These are phyloP conservation scores for Zophobas morio DNA, from an alignment of 1,140 invertebrate species.

Conservation along the genomic window DNA sequence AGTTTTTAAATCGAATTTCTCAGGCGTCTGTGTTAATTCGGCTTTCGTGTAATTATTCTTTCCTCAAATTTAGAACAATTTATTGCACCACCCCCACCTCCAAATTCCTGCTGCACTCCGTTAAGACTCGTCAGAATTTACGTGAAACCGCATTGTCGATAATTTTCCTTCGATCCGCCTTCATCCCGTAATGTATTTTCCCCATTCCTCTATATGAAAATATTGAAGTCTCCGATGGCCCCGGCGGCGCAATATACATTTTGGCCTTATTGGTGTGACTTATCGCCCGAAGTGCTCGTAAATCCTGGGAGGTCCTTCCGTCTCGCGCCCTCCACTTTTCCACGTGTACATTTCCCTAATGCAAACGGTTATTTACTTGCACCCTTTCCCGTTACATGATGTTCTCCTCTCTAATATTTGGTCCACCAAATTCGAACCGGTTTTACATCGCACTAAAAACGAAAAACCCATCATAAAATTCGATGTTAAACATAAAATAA, in stretches of 20 bases:
- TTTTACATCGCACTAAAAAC: constrained; percentile 39
- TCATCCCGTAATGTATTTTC: constrained; percentile 29
- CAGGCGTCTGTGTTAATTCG: too few species aligned
- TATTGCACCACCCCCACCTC: too few species aligned
- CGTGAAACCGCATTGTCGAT: background rate
- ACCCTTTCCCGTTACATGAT: constrained; percentile 38
- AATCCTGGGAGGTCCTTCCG: constrained; percentile 34
- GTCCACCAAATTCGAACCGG: constrained; percentile 26
- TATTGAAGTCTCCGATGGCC: constrained; percentile 31
- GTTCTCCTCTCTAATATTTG: constrained; percentile 15
- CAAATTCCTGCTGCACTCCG: too few species aligned
- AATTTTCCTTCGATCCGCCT: constrained; percentile 12
- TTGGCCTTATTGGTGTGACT: constrained; percentile 42
- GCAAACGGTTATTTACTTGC: constrained; percentile 42
- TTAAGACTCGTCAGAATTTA: too few species aligned
- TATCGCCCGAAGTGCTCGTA: constrained; percentile 38
- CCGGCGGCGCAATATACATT: constrained; percentile 39
- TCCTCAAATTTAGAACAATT: too few species aligned
- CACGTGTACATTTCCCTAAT: constrained; percentile 41
- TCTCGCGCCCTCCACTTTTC: constrained; percentile 38
- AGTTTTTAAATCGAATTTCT: too few species aligned
- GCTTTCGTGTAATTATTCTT: too few species aligned
- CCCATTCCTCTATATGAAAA: constrained; percentile 35
- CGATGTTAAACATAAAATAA: constrained; percentile 38
- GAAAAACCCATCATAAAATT: constrained; percentile 40